These are phyloP conservation scores for Aphrocallistes beatrix DNA, from an alignment of 37 sponge, comb jelly and placozoan species.

Conservation along the genomic window DNA sequence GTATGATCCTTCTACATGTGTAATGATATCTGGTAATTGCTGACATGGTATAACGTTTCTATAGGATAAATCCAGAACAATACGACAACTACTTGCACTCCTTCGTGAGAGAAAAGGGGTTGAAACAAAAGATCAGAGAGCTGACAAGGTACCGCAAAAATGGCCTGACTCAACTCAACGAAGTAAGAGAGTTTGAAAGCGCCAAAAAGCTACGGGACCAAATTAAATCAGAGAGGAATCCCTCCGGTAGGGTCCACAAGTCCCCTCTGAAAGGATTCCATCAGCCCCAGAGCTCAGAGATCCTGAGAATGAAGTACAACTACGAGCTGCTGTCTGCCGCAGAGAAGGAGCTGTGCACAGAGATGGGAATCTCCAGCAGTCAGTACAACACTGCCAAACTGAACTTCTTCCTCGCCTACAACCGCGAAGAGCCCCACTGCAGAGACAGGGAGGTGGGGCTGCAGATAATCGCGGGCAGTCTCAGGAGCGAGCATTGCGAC, in stretches of 20 bases:
- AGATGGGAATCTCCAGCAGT: neutral
- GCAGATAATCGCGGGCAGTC: neutral
- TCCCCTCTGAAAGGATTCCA: neutral
- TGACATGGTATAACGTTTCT: too few species aligned
- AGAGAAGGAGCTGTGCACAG: neutral
- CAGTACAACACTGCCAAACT: neutral
- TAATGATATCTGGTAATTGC: too few species aligned
- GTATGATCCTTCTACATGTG: too few species aligned
- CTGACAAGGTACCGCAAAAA: conserved; percentile 39
- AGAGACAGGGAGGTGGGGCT: neutral
- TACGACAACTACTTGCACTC: neutral
- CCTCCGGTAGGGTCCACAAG: neutral
- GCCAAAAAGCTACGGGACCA: neutral
- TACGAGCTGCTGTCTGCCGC: neutral
- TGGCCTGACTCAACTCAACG: conserved; percentile 40
- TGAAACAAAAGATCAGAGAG: conserved; percentile 45
- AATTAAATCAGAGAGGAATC: neutral
- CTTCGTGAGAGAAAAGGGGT: conserved; percentile 42
- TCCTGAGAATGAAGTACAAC: neutral
- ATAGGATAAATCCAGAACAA: neutral
- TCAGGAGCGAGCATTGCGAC: neutral
- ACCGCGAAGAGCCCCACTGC: neutral
- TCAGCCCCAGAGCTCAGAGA: neutral
- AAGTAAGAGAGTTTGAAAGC: neutral
- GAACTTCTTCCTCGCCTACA: neutral